Evolutionary conservation across 2,888 invertebrate species (phyloP).

Genomic region (Eugnorisma glareosa): DNA sequence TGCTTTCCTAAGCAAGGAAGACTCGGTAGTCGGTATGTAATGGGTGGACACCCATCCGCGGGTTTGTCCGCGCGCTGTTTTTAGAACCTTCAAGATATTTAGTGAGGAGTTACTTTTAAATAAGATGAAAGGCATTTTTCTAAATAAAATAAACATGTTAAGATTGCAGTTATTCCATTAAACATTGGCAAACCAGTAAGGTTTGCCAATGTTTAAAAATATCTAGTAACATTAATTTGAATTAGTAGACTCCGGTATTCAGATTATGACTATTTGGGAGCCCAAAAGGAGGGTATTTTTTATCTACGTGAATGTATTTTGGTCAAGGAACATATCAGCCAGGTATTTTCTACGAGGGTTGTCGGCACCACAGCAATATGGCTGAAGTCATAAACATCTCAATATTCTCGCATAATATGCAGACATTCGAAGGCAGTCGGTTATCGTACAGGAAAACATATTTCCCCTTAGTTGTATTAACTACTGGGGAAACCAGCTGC

Average conservation of each 20-base stretch:
- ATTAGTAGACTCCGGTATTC: neutral
- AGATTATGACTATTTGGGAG: neutral
- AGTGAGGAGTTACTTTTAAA: no score
- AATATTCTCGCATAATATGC: constrained; percentile 38
- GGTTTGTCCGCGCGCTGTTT: no score
- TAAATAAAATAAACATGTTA: neutral
- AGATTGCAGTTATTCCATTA: neutral
- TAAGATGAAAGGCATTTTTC: neutral
- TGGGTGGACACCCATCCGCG: neutral
- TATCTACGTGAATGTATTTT: constrained; percentile 12
- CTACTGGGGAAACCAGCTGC: constrained; percentile 41
- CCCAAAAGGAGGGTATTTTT: neutral
- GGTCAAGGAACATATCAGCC: constrained; percentile 36
- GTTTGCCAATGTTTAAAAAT: no score
- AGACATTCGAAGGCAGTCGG: constrained; percentile 38
- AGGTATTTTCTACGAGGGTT: constrained; percentile 41
- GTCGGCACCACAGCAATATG: constrained; percentile 51
- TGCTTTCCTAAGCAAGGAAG: neutral
- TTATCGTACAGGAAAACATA: constrained; percentile 51
- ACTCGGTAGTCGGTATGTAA: neutral
- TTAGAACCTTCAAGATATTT: no score
- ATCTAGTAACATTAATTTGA: neutral
- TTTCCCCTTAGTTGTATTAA: constrained; percentile 41
- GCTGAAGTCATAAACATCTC: constrained; percentile 51
- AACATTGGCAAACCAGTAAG: neutral